A percentile compares a stretch with the other conserved stretches of the same genome.
Conservation (phyloP, 2,888 invertebrate species). For the Falcaria lacertinaria region DNA sequence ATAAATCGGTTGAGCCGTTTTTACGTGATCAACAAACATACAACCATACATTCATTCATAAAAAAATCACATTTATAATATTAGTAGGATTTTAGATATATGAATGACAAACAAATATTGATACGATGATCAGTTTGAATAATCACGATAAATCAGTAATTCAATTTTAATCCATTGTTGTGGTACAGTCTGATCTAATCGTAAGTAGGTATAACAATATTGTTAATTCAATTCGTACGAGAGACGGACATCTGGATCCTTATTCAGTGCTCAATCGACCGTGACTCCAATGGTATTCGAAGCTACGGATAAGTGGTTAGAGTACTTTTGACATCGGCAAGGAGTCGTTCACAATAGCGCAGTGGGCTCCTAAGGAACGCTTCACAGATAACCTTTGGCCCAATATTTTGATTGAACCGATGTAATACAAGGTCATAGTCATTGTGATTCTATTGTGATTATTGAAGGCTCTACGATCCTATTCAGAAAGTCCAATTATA, state of each 20-base stretch:
- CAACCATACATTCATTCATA: too few species aligned
- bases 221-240: conserved; percentile 25
- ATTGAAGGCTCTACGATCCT: conserved; percentile 33
- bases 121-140: neutral
- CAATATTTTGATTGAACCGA: conserved; percentile 67
- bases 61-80: too few species aligned
- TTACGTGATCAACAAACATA: too few species aligned
- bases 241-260: conserved; percentile 39
- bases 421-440: conserved; percentile 58
- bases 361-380: conserved; percentile 24
- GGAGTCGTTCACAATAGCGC: conserved; percentile 38
- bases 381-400: conserved; percentile 61
- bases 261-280: conserved; percentile 56
- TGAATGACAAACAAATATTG: neutral
- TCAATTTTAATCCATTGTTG: neutral
- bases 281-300: conserved; percentile 60
- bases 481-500: conserved; percentile 50
- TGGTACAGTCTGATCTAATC: neutral
- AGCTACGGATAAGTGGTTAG: conserved; percentile 46
- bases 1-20: too few species aligned
- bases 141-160: neutral
- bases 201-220: conserved; percentile 13
- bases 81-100: too few species aligned
- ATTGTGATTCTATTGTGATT: conserved; percentile 52
- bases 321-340: conserved; percentile 49